phyloP scores from a whole-genome alignment of 2,113 vertebrate species.

The Menura novaehollandiae region DNA sequence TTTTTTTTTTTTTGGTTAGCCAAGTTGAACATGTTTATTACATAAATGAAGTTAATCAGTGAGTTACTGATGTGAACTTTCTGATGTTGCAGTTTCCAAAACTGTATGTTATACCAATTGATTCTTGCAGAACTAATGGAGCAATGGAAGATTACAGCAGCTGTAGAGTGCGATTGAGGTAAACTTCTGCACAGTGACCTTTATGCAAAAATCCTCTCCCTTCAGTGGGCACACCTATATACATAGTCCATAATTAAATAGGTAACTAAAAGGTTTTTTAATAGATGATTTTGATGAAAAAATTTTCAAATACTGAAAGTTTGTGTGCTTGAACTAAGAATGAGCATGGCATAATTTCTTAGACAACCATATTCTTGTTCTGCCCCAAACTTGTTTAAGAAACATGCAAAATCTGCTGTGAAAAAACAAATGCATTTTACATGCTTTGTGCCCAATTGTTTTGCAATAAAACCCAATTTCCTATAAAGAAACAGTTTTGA shows the following conservation, averaged over 20 bases:
- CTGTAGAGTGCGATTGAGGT: background rate
- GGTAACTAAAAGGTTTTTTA: background rate
- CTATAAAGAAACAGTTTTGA: background rate
- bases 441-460: background rate
- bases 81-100: background rate
- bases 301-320: background rate
- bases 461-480: slow-evolving; percentile 7
- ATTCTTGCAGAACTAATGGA: background rate
- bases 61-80: background rate
- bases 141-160: background rate
- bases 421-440: background rate
- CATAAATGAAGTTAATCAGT: background rate
- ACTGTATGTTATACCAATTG: background rate
- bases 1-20: background rate
- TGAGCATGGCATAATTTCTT: background rate
- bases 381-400: background rate
- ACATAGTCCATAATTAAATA: background rate
- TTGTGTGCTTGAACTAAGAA: background rate
- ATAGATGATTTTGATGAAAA: background rate
- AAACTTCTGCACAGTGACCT: background rate
- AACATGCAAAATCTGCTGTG: background rate
- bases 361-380: background rate
- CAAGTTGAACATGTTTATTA: background rate
- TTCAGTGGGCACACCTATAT: background rate
- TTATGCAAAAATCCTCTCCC: background rate